Percentiles rank a stretch among this genome's conserved stretches.
Evolutionary conservation across 2,888 invertebrate species (phyloP).

Genomic region (Agriopis aurantiaria): DNA sequence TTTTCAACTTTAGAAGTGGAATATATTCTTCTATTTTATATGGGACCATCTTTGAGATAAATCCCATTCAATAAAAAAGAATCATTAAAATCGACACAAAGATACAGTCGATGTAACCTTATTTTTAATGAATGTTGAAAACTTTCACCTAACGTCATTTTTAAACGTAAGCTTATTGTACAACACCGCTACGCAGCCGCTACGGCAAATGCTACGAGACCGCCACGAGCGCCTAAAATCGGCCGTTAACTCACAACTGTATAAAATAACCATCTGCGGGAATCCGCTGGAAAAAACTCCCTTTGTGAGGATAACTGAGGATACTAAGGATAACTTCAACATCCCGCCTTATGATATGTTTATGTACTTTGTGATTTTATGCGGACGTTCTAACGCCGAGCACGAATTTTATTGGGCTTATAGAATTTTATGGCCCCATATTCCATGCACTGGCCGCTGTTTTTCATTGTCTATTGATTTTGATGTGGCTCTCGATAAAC

Average conservation of each 20-base stretch:
- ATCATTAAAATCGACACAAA: too few species aligned
- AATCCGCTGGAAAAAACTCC: constrained; percentile 81
- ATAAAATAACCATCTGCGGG: constrained; percentile 85
- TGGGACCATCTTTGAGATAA: too few species aligned
- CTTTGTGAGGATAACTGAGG: constrained; percentile 81
- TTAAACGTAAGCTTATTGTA: background rate
- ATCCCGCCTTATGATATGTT: constrained; percentile 86
- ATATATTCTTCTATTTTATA: too few species aligned
- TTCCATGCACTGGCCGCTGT: constrained; percentile 80
- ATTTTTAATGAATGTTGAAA: too few species aligned
- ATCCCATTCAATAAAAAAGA: too few species aligned
- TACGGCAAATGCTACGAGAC: constrained; percentile 38
- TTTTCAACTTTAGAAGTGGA: too few species aligned
- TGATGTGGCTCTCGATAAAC: constrained; percentile 65
- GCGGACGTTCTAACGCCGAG: constrained; percentile 84
- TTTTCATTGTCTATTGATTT: constrained; percentile 84
- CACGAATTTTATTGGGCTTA: constrained; percentile 86
- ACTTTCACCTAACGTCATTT: too few species aligned
- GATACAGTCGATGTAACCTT: too few species aligned
- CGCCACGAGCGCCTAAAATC: constrained; percentile 55
- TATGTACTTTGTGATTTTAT: constrained; percentile 86
- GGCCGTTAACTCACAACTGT: constrained; percentile 80
- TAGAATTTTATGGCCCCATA: constrained; percentile 84
- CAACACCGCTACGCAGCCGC: constrained; percentile 38
- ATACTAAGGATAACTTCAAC: constrained; percentile 55